Conservation (phyloP, 2,113 vertebrate species). For the Labeo catla region DNA sequence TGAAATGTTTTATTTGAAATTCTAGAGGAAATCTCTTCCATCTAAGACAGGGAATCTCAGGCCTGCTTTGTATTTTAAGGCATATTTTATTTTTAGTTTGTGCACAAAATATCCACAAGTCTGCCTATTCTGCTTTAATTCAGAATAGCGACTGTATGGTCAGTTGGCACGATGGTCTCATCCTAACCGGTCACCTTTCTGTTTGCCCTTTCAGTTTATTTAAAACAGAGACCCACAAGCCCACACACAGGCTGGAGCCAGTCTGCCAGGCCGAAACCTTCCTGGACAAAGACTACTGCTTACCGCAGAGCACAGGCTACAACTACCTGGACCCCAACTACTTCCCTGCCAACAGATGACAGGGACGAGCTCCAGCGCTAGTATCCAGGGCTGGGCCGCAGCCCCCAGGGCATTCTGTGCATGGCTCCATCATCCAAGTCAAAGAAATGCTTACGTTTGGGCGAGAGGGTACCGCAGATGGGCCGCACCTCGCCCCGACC, state of each 20-base stretch:
- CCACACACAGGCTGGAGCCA: slow-evolving; percentile 92
- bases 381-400: slow-evolving; percentile 67
- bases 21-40: background rate
- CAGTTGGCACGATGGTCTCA: background rate
- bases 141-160: background rate
- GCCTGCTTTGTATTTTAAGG: background rate
- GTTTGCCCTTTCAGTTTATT: slow-evolving; percentile 78
- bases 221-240: slow-evolving; percentile 95
- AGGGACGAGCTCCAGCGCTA: slow-evolving; percentile 69
- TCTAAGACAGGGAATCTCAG: background rate
- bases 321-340: slow-evolving; percentile 99
- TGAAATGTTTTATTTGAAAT: background rate
- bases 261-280: slow-evolving; percentile 90
- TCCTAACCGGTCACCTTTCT: background rate
- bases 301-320: slow-evolving; percentile 93
- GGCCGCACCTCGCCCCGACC: slow-evolving; percentile 35
- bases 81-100: background rate
- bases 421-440: slow-evolving; percentile 72
- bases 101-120: background rate
- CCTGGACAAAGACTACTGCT: slow-evolving; percentile 99
- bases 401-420: slow-evolving; percentile 73
- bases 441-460: slow-evolving; percentile 65
- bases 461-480: slow-evolving; percentile 45
- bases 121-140: background rate
- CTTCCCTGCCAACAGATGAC: slow-evolving; percentile 99